Percentiles rank a stretch among this genome's conserved stretches.
Evolutionary conservation across 2,113 vertebrate genomes (phyloP).

Genomic region (Ariopsis seemanni): DNA sequence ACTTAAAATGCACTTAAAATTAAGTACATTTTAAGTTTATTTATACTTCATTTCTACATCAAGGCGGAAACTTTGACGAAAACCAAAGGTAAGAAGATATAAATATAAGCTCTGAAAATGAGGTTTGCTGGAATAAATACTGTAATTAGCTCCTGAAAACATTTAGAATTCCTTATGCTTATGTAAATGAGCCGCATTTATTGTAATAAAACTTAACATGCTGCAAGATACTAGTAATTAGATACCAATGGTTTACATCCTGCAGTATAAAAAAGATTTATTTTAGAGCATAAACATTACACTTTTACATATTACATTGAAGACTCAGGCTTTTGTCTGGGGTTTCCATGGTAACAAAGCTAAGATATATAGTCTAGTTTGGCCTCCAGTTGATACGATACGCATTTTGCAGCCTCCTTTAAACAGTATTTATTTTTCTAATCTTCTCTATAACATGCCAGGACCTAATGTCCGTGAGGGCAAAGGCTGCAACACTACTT

Average conservation of each 20-base stretch:
- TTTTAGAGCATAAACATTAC: slow-evolving; percentile 9
- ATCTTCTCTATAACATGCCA: background rate
- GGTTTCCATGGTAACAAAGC: slow-evolving; percentile 48
- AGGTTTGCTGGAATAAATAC: background rate
- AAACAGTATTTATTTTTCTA: background rate
- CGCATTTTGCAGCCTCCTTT: slow-evolving; percentile 11
- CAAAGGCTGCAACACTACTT: background rate
- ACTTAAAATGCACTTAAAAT: too few species aligned
- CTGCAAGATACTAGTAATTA: background rate
- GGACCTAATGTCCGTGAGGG: slow-evolving; percentile 1
- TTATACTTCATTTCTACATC: background rate
- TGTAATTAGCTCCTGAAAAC: background rate
- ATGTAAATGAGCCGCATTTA: background rate
- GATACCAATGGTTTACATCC: background rate
- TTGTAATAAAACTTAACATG: background rate
- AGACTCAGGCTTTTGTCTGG: slow-evolving; percentile 12
- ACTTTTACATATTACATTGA: slow-evolving; percentile 21
- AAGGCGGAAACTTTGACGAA: background rate
- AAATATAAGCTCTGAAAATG: background rate
- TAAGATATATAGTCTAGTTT: slow-evolving; percentile 32
- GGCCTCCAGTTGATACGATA: slow-evolving; percentile 33
- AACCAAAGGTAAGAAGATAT: background rate
- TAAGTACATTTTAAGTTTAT: too few species aligned
- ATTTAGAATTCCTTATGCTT: background rate
- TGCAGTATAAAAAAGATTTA: background rate